phyloP scores from a whole-genome alignment of 2,888 invertebrate species.

The Diogma glabrata region DNA sequence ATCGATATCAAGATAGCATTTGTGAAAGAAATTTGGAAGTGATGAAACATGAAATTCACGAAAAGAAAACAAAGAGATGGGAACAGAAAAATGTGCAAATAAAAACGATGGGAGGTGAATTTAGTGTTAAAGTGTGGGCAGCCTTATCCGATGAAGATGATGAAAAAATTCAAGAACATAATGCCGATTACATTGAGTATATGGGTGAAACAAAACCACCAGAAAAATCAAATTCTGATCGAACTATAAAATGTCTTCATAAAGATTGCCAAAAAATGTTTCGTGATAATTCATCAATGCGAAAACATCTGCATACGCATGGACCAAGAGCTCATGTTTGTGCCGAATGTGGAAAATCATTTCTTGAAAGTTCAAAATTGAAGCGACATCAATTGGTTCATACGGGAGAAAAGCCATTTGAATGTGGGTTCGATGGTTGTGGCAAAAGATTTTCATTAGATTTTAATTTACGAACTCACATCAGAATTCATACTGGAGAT shows the following conservation, averaged over 20 bases:
- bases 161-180: no score
- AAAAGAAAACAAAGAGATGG: no score
- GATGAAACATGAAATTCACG: no score
- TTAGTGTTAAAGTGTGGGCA: constrained; percentile 7
- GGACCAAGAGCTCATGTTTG: neutral
- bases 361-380: constrained; percentile 7
- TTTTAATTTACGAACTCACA: constrained; percentile 4
- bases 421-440: neutral
- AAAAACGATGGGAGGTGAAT: constrained; percentile 4
- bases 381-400: constrained; percentile 7
- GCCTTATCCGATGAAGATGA: no score
- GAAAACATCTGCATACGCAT: constrained; percentile 2
- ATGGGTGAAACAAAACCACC: neutral
- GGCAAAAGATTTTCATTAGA: neutral
- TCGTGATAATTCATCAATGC: constrained; percentile 6
- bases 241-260: neutral
- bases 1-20: no score
- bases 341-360: constrained; percentile 6
- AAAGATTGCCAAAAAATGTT: neutral
- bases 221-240: neutral
- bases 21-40: no score
- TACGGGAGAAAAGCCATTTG: constrained; percentile 1
- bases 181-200: neutral
- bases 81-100: neutral
- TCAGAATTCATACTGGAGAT: constrained; percentile 6